phyloP scores from a whole-genome alignment of 2,797 vertebrate species.

The Gymnopithys bicolor region DNA sequence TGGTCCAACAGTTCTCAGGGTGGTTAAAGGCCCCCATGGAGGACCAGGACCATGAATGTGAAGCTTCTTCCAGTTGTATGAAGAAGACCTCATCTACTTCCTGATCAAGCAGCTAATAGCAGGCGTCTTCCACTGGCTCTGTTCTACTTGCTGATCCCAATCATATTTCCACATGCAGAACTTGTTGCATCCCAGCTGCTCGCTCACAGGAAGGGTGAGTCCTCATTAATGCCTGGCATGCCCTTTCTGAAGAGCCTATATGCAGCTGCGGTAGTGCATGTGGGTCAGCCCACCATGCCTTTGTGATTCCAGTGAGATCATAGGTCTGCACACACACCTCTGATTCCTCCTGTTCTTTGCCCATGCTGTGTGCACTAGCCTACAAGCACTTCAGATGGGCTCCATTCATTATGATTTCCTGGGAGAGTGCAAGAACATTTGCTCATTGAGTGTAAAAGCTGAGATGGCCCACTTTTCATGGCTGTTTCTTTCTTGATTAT shows the following conservation, averaged over 20 bases:
- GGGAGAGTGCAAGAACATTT: neutral
- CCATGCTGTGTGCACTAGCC: neutral
- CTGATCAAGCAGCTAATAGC: neutral
- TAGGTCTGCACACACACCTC: neutral
- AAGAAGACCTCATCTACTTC: neutral
- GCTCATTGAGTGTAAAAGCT: neutral
- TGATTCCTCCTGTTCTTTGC: neutral
- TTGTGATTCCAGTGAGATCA: neutral
- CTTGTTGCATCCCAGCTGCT: neutral
- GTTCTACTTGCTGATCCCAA: neutral
- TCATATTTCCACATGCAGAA: neutral
- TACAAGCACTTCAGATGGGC: neutral
- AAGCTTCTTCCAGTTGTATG: neutral
- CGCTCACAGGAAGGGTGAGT: accelerated
- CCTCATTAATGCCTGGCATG: neutral
- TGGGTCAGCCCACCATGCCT: neutral
- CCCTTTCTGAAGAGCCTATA: neutral
- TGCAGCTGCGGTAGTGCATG: neutral
- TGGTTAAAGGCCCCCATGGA: neutral
- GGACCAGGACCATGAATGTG: neutral
- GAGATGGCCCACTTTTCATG: neutral
- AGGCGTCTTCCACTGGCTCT: neutral
- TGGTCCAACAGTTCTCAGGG: neutral
- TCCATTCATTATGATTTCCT: neutral
- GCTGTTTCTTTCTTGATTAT: neutral